These are phyloP conservation scores for Ormyrus labotus DNA, from an alignment of 2,888 invertebrate genomes.

Conservation along the genomic window DNA sequence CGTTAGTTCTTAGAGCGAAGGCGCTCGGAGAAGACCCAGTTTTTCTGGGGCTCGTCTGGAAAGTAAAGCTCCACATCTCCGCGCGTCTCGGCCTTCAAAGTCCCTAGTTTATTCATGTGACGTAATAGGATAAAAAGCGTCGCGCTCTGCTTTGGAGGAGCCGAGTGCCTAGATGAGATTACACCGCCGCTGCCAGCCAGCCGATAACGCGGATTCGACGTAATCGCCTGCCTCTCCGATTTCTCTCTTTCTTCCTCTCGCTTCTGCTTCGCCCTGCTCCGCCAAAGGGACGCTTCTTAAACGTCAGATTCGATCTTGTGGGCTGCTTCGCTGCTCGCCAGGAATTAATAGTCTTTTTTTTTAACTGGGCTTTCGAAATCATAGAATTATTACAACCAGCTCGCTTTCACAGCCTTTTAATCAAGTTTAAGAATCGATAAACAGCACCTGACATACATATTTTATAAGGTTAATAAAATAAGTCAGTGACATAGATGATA, in stretches of 20 bases:
- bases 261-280: neutral
- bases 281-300: conserved; percentile 3
- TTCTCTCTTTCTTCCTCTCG: conserved; percentile 46
- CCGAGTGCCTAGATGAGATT: conserved; percentile 75
- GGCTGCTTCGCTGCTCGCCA: too few species aligned
- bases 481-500: too few species aligned
- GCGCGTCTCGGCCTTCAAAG: conserved; percentile 64
- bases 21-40: too few species aligned
- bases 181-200: conserved; percentile 67
- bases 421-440: too few species aligned
- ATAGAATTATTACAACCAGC: too few species aligned
- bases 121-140: conserved; percentile 75
- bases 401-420: too few species aligned
- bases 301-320: conserved; percentile 12
- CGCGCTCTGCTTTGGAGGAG: conserved; percentile 58
- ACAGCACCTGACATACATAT: too few species aligned
- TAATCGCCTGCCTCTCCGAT: conserved; percentile 64
- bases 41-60: neutral
- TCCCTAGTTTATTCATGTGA: conserved; percentile 75
- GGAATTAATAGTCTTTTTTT: neutral
- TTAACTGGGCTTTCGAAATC: too few species aligned
- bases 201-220: conserved; percentile 68
- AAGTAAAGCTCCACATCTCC: conserved; percentile 34
- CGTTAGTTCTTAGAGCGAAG: too few species aligned
- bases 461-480: too few species aligned